A percentile compares a stretch with the other conserved stretches of the same genome.
phyloP scores from a whole-genome alignment of 1,140 invertebrate genomes.

The Zaprionus ornatus region DNA sequence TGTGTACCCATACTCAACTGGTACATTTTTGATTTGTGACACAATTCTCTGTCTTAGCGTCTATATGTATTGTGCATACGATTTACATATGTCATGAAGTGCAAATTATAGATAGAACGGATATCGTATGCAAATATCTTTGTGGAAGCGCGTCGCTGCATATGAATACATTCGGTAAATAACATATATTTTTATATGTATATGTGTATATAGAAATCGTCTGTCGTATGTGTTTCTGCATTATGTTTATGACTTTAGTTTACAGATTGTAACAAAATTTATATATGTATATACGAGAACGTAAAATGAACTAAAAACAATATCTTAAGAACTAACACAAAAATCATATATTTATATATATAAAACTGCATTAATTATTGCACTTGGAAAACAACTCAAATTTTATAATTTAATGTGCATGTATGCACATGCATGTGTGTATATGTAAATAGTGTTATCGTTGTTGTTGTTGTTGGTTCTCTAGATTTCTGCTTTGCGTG shows the following conservation, averaged over 20 bases:
- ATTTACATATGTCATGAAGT: constrained; percentile 35
- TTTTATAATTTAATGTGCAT: constrained; percentile 21
- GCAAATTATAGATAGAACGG: constrained; percentile 20
- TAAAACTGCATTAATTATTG: constrained; percentile 46
- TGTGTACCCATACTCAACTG: constrained; percentile 11
- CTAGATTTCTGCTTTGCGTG: background rate
- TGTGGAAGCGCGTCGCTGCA: constrained; percentile 44
- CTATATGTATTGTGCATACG: constrained; percentile 11
- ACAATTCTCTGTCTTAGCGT: constrained; percentile 7
- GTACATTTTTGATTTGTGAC: constrained; percentile 16
- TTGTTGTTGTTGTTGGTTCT: background rate
- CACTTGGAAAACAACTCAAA: constrained; percentile 48
- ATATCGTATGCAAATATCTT: constrained; percentile 16
- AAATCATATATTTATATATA: constrained; percentile 7
- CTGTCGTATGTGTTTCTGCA: background rate
- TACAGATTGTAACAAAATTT: constrained; percentile 31
- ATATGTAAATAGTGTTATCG: background rate
- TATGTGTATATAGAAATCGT: background rate
- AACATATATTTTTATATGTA: constrained; percentile 1
- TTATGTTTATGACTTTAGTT: constrained; percentile 31
- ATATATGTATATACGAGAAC: constrained; percentile 20
- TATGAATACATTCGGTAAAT: constrained; percentile 46
- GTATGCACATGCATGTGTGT: background rate
- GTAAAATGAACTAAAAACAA: constrained; percentile 24
- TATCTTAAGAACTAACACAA: constrained; percentile 37